phyloP scores from a whole-genome alignment of 2,888 invertebrate genomes.

The Pyrochroa serraticornis region DNA sequence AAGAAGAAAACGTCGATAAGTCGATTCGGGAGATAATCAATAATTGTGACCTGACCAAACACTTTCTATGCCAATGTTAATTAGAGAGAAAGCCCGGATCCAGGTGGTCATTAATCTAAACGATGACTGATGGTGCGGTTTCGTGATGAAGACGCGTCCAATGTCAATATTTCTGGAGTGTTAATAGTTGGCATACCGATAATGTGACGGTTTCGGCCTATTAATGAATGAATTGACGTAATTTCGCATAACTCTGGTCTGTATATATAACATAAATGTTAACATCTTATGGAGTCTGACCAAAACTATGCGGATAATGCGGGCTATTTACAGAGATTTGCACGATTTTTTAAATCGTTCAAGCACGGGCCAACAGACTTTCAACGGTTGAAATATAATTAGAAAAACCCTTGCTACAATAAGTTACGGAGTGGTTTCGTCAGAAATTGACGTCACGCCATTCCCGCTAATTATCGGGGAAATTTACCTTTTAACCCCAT shows the following conservation, averaged over 20 bases:
- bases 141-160: too few species aligned
- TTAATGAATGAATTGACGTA: slow-evolving; percentile 29
- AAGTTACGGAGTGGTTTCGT: slow-evolving; percentile 13
- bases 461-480: too few species aligned
- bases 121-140: too few species aligned
- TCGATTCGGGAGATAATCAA: neutral
- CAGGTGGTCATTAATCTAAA: too few species aligned
- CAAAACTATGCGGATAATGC: slow-evolving; percentile 4
- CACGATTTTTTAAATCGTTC: slow-evolving; percentile 16
- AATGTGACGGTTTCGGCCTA: neutral
- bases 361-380: neutral
- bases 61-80: too few species aligned
- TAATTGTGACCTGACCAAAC: neutral
- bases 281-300: too few species aligned
- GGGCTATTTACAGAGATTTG: slow-evolving; percentile 17
- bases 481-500: too few species aligned
- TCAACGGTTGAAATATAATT: slow-evolving; percentile 16
- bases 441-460: too few species aligned
- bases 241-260: slow-evolving; percentile 20
- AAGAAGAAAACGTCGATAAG: neutral
- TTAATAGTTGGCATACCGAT: neutral
- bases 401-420: slow-evolving; percentile 7
- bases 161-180: too few species aligned
- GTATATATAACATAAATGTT: slow-evolving; percentile 13
- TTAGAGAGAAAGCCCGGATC: too few species aligned